Evolutionary conservation across 1,140 invertebrate species (phyloP).

Genomic region (Trichoplusia ni): DNA sequence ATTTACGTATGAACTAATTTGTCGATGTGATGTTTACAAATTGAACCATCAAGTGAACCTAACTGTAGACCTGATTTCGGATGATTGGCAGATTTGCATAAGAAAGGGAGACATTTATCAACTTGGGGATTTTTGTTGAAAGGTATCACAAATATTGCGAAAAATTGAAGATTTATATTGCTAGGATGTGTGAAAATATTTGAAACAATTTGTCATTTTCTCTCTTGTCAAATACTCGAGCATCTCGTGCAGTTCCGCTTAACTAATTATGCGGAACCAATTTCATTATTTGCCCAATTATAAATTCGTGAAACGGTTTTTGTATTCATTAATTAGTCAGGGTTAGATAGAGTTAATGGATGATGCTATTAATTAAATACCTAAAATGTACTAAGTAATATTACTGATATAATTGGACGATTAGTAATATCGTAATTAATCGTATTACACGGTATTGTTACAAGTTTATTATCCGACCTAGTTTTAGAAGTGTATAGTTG

Average conservation of each 20-base stretch:
- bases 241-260: too few species aligned
- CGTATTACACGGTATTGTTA: neutral
- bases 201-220: neutral
- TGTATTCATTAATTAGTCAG: neutral
- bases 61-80: too few species aligned
- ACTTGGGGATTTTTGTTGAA: too few species aligned
- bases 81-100: too few species aligned
- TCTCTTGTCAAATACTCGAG: too few species aligned
- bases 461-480: conserved; percentile 7
- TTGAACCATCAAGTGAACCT: too few species aligned
- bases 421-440: neutral
- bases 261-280: neutral
- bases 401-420: neutral
- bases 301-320: neutral
- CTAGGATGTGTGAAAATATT: too few species aligned
- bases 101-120: too few species aligned
- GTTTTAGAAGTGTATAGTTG: conserved; percentile 7
- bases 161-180: too few species aligned
- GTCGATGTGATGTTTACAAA: too few species aligned
- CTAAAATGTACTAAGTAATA: neutral
- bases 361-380: neutral
- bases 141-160: too few species aligned
- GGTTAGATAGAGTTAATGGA: neutral
- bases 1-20: neutral
- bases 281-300: neutral